A percentile compares a stretch with the other conserved stretches of the same genome.
phyloP scores from a whole-genome alignment of 2,888 invertebrate species.

The Ichneumon xanthorius region DNA sequence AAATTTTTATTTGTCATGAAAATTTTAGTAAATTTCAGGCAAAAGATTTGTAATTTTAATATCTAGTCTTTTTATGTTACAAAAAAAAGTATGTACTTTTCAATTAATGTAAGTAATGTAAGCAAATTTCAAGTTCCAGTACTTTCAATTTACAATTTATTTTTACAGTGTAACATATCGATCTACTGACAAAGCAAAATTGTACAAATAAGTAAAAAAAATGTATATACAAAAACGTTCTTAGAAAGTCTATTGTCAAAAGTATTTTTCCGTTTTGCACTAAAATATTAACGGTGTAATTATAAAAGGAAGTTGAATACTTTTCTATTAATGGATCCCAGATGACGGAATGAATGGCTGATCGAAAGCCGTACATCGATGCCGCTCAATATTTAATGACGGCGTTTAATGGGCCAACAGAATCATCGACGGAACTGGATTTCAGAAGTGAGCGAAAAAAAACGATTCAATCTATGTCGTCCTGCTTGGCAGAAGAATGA shows the following conservation, averaged over 20 bases:
- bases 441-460: constrained; percentile 22
- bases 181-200: no score
- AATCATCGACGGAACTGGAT: constrained; percentile 24
- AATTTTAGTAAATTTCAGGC: no score
- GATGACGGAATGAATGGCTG: background rate
- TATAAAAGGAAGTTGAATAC: background rate
- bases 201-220: background rate
- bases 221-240: background rate
- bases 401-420: constrained; percentile 25
- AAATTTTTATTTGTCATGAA: no score
- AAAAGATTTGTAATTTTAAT: no score
- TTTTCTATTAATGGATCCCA: background rate
- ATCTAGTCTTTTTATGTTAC: no score
- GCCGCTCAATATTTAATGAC: constrained; percentile 37
- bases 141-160: no score
- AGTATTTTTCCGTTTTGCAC: background rate
- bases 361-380: constrained; percentile 10
- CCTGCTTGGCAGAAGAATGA: constrained; percentile 34
- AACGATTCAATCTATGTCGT: constrained; percentile 34
- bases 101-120: no score
- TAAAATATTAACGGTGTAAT: background rate
- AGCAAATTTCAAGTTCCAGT: no score
- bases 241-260: background rate
- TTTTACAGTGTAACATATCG: no score
- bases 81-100: no score